Evolutionary conservation across 2,797 vertebrate species (phyloP).

Genomic region (Sebastes hubbsi): DNA sequence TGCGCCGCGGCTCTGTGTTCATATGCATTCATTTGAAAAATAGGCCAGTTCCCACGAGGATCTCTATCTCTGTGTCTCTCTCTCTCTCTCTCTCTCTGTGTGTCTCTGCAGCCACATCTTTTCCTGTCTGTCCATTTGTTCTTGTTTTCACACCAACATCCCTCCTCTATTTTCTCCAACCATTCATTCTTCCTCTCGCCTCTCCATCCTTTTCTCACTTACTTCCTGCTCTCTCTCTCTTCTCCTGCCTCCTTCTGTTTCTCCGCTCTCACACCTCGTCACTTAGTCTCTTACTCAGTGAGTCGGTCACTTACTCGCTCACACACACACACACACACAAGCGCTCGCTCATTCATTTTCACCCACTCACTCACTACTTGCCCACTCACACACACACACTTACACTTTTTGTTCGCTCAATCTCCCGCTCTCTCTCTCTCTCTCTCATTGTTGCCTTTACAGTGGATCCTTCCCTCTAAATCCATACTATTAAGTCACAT

Average conservation of each 20-base stretch:
- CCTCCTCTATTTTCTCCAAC: slow-evolving; percentile 31
- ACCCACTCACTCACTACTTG: neutral
- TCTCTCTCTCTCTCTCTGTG: neutral
- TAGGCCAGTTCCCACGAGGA: slow-evolving; percentile 75
- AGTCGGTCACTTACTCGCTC: slow-evolving; percentile 7
- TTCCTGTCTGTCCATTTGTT: slow-evolving; percentile 45
- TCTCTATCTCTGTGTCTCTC: slow-evolving; percentile 22
- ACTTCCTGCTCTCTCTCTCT: slow-evolving; percentile 7
- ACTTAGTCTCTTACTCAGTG: slow-evolving; percentile 27
- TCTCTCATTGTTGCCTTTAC: neutral
- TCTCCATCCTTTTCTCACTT: slow-evolving; percentile 55
- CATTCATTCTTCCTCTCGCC: slow-evolving; percentile 42
- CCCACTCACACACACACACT: neutral
- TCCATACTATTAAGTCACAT: slow-evolving; percentile 52
- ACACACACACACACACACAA: neutral
- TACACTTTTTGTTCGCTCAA: neutral
- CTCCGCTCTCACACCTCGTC: slow-evolving; percentile 46
- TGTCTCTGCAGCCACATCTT: slow-evolving; percentile 9
- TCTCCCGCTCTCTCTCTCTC: neutral
- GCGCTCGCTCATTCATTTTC: neutral
- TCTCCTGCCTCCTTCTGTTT: slow-evolving; percentile 30
- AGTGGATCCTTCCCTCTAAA: slow-evolving; percentile 23
- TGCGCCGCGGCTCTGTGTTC: slow-evolving; percentile 50
- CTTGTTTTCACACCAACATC: slow-evolving; percentile 42
- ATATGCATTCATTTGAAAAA: slow-evolving; percentile 78